Evolutionary conservation across 2,888 invertebrate genomes (phyloP).

Genomic region (Agapostemon virescens): DNA sequence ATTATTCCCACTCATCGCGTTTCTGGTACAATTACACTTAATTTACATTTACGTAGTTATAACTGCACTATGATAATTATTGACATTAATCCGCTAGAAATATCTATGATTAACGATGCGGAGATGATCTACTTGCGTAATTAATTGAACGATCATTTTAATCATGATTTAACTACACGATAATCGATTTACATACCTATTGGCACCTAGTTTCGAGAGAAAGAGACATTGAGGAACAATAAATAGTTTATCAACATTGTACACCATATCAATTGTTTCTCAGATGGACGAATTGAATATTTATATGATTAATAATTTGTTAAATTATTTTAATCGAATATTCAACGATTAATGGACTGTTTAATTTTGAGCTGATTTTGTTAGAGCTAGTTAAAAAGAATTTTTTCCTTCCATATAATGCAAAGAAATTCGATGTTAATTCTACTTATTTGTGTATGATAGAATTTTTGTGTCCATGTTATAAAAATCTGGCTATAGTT

Average conservation of each 20-base stretch:
- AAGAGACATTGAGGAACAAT: not conserved
- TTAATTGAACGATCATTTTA: not conserved
- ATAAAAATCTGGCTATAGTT: slow-evolving; percentile 31
- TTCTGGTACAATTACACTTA: slow-evolving; percentile 36
- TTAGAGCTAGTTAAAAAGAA: not conserved
- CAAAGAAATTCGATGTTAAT: slow-evolving; percentile 15
- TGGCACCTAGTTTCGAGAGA: not conserved
- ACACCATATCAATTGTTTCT: slow-evolving; percentile 1
- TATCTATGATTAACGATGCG: slow-evolving; percentile 27
- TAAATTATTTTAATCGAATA: not conserved
- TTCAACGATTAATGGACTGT: not conserved
- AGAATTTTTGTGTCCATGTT: not conserved
- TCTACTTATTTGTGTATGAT: not conserved
- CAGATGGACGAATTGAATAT: slow-evolving; percentile 2
- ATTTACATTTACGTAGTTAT: slow-evolving; percentile 22
- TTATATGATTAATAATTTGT: not conserved
- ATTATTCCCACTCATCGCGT: slow-evolving; percentile 18
- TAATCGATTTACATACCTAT: not conserved
- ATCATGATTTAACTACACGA: not conserved
- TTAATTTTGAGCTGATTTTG: slow-evolving; percentile 10
- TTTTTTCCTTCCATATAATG: not conserved
- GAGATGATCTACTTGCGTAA: slow-evolving; percentile 17
- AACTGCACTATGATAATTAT: slow-evolving; percentile 40
- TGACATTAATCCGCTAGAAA: slow-evolving; percentile 45
- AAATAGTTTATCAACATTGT: not conserved